Evolutionary conservation across 2,888 invertebrate genomes (phyloP), one percentile per base, ranked within the genome.

Genomic region (Drosophila differens): DNA sequence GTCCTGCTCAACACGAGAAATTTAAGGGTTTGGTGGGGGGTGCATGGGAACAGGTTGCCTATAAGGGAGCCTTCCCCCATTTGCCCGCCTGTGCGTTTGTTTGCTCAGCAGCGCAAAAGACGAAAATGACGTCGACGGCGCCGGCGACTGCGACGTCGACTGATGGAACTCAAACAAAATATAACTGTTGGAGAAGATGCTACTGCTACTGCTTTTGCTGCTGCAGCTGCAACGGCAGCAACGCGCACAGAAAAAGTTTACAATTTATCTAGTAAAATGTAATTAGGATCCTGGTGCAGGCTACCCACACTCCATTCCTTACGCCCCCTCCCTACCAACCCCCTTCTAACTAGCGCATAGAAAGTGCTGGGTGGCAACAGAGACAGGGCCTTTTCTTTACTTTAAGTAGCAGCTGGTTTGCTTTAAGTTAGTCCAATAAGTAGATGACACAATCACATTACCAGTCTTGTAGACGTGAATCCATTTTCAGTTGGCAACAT

Each of bases 241-340:
- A 76, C 81, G 83, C 74, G 83, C 83, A 79, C 87, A 74, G 84
- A 79, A 85, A 91, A 91, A 90, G 87, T 91, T 91, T 90, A 91
- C 87, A 90, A 92, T 92, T 91, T 91, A 92, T 91, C 90, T 91
- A 91, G 91, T 91, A 91, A 92, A 92, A 92, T 92, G 92, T 92
- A 92, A 92, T 92, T 92, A 92, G 90, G 91, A 92, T 91, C 85
- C 91, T 82, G 81, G 85, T 79, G 77, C 89, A 81, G 76, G 80
- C 82, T 53, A 67, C 77, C 64, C 68, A 60, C 55, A 57, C 58
- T 44, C 30, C 64, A 47, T n/a, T 3, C 53, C 49, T 54, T 49
- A 44, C 7, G 2, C 32, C 16, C 12, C 1, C 25, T 22, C 22
- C 16, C 47, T 3, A 4, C 63, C 60, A 49, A 19, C 7, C 32